Conservation (phyloP, 2,113 vertebrate genomes). For the Macaca nemestrina region DNA sequence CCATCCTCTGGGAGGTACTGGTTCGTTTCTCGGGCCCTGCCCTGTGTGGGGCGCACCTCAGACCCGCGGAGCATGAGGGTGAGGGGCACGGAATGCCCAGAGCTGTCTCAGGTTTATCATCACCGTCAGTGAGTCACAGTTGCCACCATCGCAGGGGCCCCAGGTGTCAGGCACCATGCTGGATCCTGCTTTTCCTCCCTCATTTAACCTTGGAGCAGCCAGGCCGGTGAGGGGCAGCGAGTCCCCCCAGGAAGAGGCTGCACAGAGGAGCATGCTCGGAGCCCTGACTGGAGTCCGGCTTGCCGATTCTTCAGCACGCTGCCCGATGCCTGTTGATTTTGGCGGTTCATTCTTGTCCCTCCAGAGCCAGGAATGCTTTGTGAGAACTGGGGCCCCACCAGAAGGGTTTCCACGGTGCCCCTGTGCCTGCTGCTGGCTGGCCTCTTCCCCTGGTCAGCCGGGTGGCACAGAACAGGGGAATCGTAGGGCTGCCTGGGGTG, state of each 20-base stretch:
- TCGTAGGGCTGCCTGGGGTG: not conserved
- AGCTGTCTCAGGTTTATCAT: not conserved
- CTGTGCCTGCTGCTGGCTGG: not conserved
- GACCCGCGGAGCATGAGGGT: not conserved
- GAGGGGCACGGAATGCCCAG: not conserved
- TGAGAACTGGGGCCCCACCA: not conserved
- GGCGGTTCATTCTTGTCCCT: not conserved
- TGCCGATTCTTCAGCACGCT: no score
- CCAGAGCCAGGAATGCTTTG: not conserved
- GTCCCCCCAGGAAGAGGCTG: not conserved
- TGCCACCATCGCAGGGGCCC: not conserved
- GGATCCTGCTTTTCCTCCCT: not conserved
- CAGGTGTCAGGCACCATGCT: not conserved
- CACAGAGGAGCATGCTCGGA: not conserved
- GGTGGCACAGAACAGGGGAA: not conserved
- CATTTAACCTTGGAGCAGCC: not conserved
- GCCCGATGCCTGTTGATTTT: not conserved
- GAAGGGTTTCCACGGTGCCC: not conserved
- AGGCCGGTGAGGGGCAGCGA: not conserved
- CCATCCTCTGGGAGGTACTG: not conserved
- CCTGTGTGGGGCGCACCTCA: not conserved
- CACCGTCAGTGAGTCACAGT: accelerated
- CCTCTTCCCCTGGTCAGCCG: not conserved
- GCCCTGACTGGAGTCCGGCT: not conserved
- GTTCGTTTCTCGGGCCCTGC: not conserved